A percentile compares a stretch with the other conserved stretches of the same genome.
Conservation (phyloP, 2,797 vertebrate species). For the Numenius phaeopus region DNA sequence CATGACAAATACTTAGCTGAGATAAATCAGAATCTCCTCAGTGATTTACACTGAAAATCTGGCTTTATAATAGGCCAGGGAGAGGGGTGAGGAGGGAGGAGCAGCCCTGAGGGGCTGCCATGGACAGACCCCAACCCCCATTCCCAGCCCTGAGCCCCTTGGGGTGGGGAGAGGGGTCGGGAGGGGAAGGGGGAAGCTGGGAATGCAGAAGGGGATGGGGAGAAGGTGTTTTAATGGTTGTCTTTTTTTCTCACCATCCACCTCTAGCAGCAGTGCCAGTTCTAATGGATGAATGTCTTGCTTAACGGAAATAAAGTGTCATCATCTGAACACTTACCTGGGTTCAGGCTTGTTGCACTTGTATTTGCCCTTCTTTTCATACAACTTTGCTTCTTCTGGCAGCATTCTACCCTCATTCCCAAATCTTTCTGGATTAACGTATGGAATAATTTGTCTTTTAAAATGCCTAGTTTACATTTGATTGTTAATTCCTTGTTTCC, state of each 20-base stretch:
- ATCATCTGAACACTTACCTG: not conserved
- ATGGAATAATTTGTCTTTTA: not conserved
- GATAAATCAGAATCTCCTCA: not conserved
- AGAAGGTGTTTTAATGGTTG: not conserved
- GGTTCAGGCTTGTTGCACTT: not conserved
- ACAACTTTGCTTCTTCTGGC: not conserved
- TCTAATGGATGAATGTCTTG: not conserved
- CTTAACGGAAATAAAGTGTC: no score
- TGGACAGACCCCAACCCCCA: not conserved
- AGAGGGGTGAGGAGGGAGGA: not conserved
- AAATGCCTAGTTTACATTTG: not conserved
- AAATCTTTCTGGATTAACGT: not conserved
- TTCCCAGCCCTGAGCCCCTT: fast-evolving
- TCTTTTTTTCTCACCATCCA: not conserved
- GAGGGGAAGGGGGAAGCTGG: fast-evolving
- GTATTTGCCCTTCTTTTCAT: not conserved
- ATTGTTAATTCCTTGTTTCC: not conserved
- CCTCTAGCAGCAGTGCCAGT: not conserved
- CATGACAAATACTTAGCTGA: not conserved
- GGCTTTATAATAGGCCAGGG: not conserved
- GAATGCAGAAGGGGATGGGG: fast-evolving
- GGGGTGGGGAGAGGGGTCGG: fast-evolving
- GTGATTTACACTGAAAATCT: not conserved
- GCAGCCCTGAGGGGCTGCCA: not conserved
- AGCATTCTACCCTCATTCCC: not conserved